Percentiles rank a stretch among this genome's conserved stretches.
Conservation (phyloP, 1,140 invertebrate species). For the Calliphora vicina region DNA sequence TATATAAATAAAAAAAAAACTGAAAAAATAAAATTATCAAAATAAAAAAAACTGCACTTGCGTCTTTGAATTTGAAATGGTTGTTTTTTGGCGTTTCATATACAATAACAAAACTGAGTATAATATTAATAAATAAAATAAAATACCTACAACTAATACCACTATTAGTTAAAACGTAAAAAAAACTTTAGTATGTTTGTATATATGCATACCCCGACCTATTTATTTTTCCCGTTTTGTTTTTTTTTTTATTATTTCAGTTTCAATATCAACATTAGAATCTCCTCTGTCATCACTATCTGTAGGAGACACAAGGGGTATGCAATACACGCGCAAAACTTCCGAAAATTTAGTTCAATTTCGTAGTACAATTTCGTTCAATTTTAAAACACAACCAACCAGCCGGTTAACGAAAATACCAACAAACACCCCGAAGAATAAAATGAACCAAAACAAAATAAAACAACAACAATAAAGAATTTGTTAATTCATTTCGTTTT, state of each 20-base stretch:
- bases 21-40: not conserved
- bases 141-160: not conserved
- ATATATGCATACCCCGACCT: not conserved
- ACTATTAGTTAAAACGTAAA: too few relatives aligned
- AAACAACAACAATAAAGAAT: not conserved
- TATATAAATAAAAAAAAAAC: not conserved
- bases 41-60: too few relatives aligned
- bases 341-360: not conserved
- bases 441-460: not conserved
- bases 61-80: too few relatives aligned
- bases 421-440: not conserved
- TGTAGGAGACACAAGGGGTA: not conserved
- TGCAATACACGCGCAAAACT: not conserved
- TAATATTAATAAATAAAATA: too few relatives aligned
- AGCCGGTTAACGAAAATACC: not conserved
- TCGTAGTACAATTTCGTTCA: not conserved
- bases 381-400: not conserved
- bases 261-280: not conserved
- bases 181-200: too few relatives aligned
- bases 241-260: too few relatives aligned
- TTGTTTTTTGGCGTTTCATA: too few relatives aligned
- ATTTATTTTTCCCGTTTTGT: not conserved
- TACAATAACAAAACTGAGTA: too few relatives aligned
- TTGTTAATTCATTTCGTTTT: slow-evolving; percentile 1
- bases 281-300: not conserved